Evolutionary conservation across 2,888 invertebrate species (phyloP).

Genomic region (Acanthosoma haemorrhoidale): DNA sequence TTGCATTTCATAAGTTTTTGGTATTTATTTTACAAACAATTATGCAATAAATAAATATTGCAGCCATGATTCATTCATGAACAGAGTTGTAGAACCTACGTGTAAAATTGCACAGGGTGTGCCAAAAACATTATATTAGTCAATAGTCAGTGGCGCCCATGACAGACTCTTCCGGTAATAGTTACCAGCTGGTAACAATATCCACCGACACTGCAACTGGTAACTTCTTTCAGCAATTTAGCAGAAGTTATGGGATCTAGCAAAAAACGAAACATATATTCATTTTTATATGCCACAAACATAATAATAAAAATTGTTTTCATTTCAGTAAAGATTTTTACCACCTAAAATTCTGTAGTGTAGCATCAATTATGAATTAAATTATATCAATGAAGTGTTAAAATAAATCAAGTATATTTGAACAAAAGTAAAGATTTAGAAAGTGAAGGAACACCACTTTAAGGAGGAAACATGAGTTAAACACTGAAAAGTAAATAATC

Average conservation of each 20-base stretch:
- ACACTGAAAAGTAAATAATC: too few relatives aligned
- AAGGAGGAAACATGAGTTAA: too few relatives aligned
- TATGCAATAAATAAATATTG: slow-evolving; percentile 4
- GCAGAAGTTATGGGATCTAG: neutral
- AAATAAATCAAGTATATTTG: too few relatives aligned
- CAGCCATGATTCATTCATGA: slow-evolving; percentile 2
- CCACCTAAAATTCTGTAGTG: too few relatives aligned
- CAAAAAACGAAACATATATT: too few relatives aligned
- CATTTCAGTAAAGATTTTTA: too few relatives aligned
- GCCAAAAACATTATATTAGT: slow-evolving; percentile 17
- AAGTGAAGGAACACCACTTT: too few relatives aligned
- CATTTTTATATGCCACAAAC: too few relatives aligned
- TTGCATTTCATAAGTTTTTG: neutral
- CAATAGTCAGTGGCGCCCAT: neutral
- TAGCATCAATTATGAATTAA: too few relatives aligned
- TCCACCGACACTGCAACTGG: slow-evolving; percentile 16
- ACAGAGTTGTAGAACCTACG: slow-evolving; percentile 15
- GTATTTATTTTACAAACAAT: neutral
- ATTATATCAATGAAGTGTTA: too few relatives aligned
- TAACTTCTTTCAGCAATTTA: slow-evolving; percentile 7
- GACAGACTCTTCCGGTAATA: slow-evolving; percentile 16
- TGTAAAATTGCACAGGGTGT: slow-evolving; percentile 21
- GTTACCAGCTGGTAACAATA: slow-evolving; percentile 20
- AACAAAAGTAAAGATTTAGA: too few relatives aligned
- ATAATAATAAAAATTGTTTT: too few relatives aligned